Base-by-base conservation (phyloP, 2,797 vertebrate genomes). In the Mormyrus proboscirostris region DNA sequence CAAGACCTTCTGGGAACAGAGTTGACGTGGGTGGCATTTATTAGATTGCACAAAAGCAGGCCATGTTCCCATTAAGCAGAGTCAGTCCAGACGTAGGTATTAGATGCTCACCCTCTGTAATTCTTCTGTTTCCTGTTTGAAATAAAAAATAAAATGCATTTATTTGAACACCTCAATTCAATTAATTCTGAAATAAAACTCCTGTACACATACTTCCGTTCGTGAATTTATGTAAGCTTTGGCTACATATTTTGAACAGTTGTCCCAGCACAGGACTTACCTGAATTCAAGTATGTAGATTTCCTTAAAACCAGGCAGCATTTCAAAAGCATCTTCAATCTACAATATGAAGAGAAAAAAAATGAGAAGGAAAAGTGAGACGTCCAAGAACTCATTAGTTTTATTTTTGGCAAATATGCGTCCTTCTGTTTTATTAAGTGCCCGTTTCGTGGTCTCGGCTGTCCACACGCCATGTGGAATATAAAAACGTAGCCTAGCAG, bases 271-370 rank as follows among this genome's bases (percentile, higher is more conserved):
- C 22, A 62, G 3, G n/a, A 19, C 91, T 92, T 95, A 99, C 98
- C 97, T 98, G 95, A 98, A 98, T 90, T 97, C 96, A 50, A 97
- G 92, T 2, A 99, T 91, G 38, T 90, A 93, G 83, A 97, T 95
- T 10, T 73, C 95, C 93, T 97, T 98, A 91, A 97, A 98, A 88
- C 97, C 97, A 16, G 97, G 98, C 50, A 99, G 91, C 76, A 92
- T 94, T 92, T 96, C 91, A 91, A 98, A 98, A 69, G 96, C 94
- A 0, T 95, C 96, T 95, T 97, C 93, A 57, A 98, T 95, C 98
- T 99, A 90, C 1, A 79, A 49, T 38, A n/a, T 14, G 16, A 19
- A 44, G n/a, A 65, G 19, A 38, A 49, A 87, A 69, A 90, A 10
- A 65, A 2, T 9, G 53, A 90, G 12, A 86, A 55, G 29, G 83